Conservation (phyloP, 1,140 invertebrate genomes). For the Paraescarpia echinospica region DNA sequence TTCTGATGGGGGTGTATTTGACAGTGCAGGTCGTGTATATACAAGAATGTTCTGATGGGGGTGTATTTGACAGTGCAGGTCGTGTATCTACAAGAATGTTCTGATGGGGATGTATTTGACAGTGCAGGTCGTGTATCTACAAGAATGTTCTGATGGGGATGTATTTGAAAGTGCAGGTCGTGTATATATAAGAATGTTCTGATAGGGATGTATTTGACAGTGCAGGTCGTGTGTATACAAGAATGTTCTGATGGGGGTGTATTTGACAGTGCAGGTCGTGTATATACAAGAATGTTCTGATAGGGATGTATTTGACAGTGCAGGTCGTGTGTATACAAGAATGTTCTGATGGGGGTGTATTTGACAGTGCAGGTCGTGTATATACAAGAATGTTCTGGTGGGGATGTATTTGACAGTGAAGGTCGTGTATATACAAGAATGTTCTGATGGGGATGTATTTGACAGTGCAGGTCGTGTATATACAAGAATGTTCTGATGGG, state of each 20-base stretch:
- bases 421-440: no score
- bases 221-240: constrained; percentile 79
- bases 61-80: constrained; percentile 56
- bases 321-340: constrained; percentile 81
- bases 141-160: constrained; percentile 63
- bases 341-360: constrained; percentile 60
- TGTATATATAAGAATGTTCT: constrained; percentile 80
- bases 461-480: constrained; percentile 70
- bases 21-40: constrained; percentile 73
- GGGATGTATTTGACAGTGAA: no score
- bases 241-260: constrained; percentile 60
- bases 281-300: constrained; percentile 74
- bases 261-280: constrained; percentile 65
- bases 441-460: not conserved
- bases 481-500: constrained; percentile 65
- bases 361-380: constrained; percentile 67
- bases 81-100: constrained; percentile 81
- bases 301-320: not conserved
- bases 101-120: not conserved
- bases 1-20: not conserved
- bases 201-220: not conserved
- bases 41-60: constrained; percentile 67
- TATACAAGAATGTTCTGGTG: constrained; percentile 70
- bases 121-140: constrained; percentile 76
- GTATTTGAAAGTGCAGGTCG: constrained; percentile 59